These are phyloP conservation scores for Esox masquinongy DNA, from an alignment of 2,797 vertebrate species.

Conservation along the genomic window DNA sequence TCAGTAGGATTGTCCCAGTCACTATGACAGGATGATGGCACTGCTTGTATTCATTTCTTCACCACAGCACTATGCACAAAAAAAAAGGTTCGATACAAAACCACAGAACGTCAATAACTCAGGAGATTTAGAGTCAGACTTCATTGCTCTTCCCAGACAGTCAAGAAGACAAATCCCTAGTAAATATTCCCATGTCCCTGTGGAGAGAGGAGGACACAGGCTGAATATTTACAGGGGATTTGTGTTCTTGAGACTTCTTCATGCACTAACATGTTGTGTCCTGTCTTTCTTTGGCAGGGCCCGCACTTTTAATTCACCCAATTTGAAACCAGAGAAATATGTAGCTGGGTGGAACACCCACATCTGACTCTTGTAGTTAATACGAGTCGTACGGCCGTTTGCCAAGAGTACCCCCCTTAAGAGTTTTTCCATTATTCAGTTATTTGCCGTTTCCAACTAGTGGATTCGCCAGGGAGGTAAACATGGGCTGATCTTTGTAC, in stretches of 20 bases:
- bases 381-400: slow-evolving; percentile 26
- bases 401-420: slow-evolving; percentile 14
- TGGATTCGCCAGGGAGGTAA: slow-evolving; percentile 50
- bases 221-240: neutral
- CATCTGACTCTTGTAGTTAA: slow-evolving; percentile 48
- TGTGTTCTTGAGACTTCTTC: slow-evolving; percentile 26
- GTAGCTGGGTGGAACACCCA: slow-evolving; percentile 46
- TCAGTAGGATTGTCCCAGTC: slow-evolving; percentile 7
- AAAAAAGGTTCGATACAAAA: slow-evolving; percentile 27
- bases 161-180: neutral
- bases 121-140: slow-evolving; percentile 33
- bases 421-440: slow-evolving; percentile 47
- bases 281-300: slow-evolving; percentile 45
- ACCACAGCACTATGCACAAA: neutral
- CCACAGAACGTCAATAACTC: slow-evolving; percentile 41
- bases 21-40: neutral
- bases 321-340: slow-evolving; percentile 66
- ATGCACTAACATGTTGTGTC: slow-evolving; percentile 58
- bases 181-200: neutral
- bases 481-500: slow-evolving; percentile 29
- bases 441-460: slow-evolving; percentile 31
- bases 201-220: slow-evolving; percentile 17
- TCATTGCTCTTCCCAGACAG: neutral
- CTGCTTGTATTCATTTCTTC: neutral
- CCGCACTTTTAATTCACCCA: slow-evolving; percentile 59